A percentile compares a stretch with the other conserved stretches of the same genome.
Conservation (phyloP, 2,888 invertebrate species). For the Elmis aenea region DNA sequence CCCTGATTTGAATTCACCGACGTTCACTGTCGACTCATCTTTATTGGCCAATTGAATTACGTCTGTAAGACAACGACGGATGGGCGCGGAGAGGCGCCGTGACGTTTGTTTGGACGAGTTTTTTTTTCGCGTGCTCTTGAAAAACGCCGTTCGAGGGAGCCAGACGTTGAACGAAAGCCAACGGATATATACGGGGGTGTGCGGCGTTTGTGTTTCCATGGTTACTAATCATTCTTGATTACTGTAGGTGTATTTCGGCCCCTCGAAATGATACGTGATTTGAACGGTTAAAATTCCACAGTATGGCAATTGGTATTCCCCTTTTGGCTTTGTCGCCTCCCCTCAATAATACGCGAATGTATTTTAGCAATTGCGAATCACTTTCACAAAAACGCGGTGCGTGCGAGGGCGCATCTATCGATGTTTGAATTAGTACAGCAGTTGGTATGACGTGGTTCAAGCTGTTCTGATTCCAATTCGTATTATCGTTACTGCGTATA, state of each 20-base stretch:
- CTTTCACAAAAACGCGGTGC: too few relatives aligned
- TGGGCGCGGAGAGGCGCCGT: neutral
- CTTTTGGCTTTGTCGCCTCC: too few relatives aligned
- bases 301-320: too few relatives aligned
- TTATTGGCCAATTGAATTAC: slow-evolving; percentile 2
- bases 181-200: slow-evolving; percentile 17
- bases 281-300: slow-evolving; percentile 24
- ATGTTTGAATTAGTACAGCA: too few relatives aligned
- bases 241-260: slow-evolving; percentile 33
- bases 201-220: slow-evolving; percentile 32
- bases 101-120: slow-evolving; percentile 2
- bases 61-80: neutral
- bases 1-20: slow-evolving; percentile 22
- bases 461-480: too few relatives aligned
- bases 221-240: slow-evolving; percentile 43
- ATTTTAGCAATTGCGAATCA: too few relatives aligned
- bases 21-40: slow-evolving; percentile 8
- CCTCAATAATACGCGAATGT: too few relatives aligned
- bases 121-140: slow-evolving; percentile 4
- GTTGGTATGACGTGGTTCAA: too few relatives aligned
- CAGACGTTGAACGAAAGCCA: slow-evolving; percentile 12
- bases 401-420: too few relatives aligned
- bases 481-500: too few relatives aligned
- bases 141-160: slow-evolving; percentile 7
- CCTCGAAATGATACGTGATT: slow-evolving; percentile 35